phyloP scores from a whole-genome alignment of 37 sponge, comb jelly and placozoan species.

The Geodia barretti region DNA sequence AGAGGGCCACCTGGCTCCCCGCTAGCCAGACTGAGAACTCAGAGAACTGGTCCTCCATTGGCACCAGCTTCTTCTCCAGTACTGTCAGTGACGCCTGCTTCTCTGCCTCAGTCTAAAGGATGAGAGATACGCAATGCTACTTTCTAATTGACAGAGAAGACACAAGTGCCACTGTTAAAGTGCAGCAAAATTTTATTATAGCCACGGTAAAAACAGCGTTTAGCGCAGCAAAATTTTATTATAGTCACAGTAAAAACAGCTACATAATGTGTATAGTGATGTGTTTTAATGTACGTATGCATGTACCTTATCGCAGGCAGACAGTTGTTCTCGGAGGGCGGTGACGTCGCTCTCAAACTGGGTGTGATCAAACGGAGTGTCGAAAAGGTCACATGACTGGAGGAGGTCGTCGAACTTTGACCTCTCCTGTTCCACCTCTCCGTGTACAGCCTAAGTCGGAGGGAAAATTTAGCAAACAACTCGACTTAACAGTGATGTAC shows the following conservation, averaged over 20 bases:
- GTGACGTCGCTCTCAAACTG: constrained; percentile 38
- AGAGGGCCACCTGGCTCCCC: not conserved
- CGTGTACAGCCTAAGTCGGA: not conserved
- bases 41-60: constrained; percentile 54
- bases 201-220: not conserved
- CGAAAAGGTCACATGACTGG: constrained; percentile 22
- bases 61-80: constrained; percentile 35
- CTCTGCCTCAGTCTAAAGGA: constrained; percentile 12
- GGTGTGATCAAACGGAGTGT: constrained; percentile 59
- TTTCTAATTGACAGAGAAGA: not conserved
- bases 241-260: no score
- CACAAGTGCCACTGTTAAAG: not conserved
- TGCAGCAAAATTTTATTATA: no score
- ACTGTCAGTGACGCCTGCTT: constrained; percentile 23
- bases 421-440: constrained; percentile 21
- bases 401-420: constrained; percentile 28
- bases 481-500: not conserved
- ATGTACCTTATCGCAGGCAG: no score
- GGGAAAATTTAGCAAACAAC: not conserved
- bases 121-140: not conserved
- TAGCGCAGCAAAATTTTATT: no score
- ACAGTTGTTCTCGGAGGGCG: no score
- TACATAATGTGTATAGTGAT: no score
- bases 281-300: no score
- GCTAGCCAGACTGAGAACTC: constrained; percentile 32